Evolutionary conservation across 2,113 vertebrate genomes (phyloP).

Genomic region (Hepsetus odoe): DNA sequence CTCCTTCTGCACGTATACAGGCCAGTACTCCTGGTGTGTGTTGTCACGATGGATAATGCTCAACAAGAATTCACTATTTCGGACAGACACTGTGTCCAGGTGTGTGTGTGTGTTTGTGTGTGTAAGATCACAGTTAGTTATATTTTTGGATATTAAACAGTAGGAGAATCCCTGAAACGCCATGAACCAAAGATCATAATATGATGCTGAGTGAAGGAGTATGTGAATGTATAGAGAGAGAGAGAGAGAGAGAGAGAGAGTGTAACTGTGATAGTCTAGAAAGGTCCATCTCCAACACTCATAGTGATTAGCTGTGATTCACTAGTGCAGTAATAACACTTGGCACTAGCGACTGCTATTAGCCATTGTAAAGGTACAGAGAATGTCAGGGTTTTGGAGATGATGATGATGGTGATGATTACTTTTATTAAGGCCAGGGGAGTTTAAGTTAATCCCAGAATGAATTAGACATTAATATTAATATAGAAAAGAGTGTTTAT

Average conservation of each 20-base stretch:
- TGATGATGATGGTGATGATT: constrained; percentile 16
- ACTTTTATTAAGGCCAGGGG: background rate
- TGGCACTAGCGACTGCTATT: constrained; percentile 21
- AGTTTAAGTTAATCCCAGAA: background rate
- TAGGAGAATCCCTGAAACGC: no score
- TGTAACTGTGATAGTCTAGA: constrained; percentile 24
- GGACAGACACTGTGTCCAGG: no score
- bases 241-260: constrained; percentile 10
- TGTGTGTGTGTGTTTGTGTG: no score
- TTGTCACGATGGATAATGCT: no score
- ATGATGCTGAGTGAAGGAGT: background rate
- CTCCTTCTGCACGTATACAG: no score
- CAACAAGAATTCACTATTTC: no score
- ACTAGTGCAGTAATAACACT: constrained; percentile 30
- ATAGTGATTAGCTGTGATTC: constrained; percentile 38
- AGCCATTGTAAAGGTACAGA: background rate
- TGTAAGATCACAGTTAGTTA: no score
- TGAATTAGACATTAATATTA: constrained; percentile 1
- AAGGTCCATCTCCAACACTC: background rate
- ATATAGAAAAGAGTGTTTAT: constrained; percentile 10
- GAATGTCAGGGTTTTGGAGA: background rate
- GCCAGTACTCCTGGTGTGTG: no score
- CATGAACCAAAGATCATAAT: background rate
- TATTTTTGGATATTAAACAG: no score
- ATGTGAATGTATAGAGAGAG: background rate